Conservation (phyloP, 2,888 invertebrate species). For the Sarcophaga rosellei region DNA sequence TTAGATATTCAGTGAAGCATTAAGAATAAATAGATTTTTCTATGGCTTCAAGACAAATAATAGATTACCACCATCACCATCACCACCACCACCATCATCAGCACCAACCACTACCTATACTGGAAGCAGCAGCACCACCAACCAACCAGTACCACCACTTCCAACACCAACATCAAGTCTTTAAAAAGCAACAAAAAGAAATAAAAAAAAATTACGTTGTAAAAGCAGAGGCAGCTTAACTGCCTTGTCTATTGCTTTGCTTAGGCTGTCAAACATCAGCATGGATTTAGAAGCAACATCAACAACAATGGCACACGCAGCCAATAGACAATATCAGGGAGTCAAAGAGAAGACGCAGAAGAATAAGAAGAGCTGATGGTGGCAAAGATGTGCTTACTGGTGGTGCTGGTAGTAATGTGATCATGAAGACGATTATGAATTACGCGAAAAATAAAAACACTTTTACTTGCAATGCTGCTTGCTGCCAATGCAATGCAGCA, state of each 20-base stretch:
- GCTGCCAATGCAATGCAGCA: conserved; percentile 1
- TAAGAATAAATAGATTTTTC: conserved; percentile 70
- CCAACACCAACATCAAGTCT: conserved; percentile 4
- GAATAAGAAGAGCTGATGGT: background rate
- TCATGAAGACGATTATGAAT: conserved; percentile 49
- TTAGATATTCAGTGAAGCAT: conserved; percentile 69
- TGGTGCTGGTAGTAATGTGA: conserved; percentile 28
- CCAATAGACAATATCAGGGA: conserved; percentile 18
- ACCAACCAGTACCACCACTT: conserved; percentile 23
- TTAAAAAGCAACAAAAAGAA: background rate
- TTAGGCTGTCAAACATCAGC: background rate
- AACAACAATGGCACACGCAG: background rate
- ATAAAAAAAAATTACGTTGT: background rate
- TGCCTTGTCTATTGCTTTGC: background rate
- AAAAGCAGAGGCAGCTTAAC: background rate
- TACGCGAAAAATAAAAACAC: conserved; percentile 62
- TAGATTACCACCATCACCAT: conserved; percentile 60
- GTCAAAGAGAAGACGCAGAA: background rate
- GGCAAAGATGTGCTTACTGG: conserved; percentile 17
- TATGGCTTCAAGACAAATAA: conserved; percentile 67
- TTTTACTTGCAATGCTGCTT: conserved; percentile 49
- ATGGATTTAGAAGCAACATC: background rate
- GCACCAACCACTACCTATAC: background rate
- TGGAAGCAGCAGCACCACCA: conserved; percentile 20
- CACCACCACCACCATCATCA: conserved; percentile 14